Evolutionary conservation across 1,140 invertebrate species (phyloP), one percentile per base, ranked within the genome.

Genomic region (Musca vetustissima): DNA sequence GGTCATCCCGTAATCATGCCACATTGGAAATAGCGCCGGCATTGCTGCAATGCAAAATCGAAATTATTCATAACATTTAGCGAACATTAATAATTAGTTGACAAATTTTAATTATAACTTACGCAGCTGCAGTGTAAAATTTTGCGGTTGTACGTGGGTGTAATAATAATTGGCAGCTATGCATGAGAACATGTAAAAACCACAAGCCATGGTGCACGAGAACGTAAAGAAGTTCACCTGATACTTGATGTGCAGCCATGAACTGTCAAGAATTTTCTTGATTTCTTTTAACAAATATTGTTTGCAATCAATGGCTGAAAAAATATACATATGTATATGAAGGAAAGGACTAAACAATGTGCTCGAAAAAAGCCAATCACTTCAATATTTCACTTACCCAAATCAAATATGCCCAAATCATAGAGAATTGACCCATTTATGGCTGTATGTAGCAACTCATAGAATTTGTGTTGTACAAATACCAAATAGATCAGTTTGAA

Each of bases 161-260:
- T 61, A 61, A 43, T 61, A 61, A 19, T 61, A 61, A 43, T 61
- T 61, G 57, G 57, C 57, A 11, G 36, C 32, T 36, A 61, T 61
- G 14, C 57, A 36, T 0, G 57, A 61, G 14, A 61, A 36, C 57
- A 61, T 61, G 36, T 61, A 61, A 61, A 61, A 61, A 11, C 57
- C 57, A 19, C 57, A 61, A 14, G 28, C 57, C 57, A 43, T 61
- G 17, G 24, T 36, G 13, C 57, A 61, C 6, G 57, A 36, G 3
- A 61, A 43, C 1, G 57, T 61, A 61, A 61, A 61, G 32, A 61
- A 61, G 36, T 61, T 61, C 17, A 61, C 8, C 19, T 61, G 57
- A 21, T 61, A 21, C 9, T 61, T 61, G 15, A 61, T 61, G n/a
- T 61, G 57, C 1, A 8, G 13, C 57, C 57, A 61, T 8, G 57